Evolutionary conservation across 2,113 vertebrate genomes (phyloP).

Genomic region (Peromyscus leucopus): DNA sequence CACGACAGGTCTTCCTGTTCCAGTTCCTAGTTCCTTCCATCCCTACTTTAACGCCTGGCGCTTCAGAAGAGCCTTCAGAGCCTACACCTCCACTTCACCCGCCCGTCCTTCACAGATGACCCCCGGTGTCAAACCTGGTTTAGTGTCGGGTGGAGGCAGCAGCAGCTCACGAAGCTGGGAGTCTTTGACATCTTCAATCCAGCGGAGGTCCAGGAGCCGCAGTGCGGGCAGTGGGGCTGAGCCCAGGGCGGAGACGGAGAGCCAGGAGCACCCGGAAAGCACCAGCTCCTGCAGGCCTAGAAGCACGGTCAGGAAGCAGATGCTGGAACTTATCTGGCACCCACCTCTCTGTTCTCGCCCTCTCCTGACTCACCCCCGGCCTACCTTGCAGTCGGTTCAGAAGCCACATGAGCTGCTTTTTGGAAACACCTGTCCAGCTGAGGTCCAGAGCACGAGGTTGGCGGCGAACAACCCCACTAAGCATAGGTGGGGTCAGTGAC

Average conservation of each 20-base stretch:
- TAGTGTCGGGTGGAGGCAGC: slow-evolving; percentile 90
- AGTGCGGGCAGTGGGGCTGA: slow-evolving; percentile 93
- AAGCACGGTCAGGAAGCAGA: background rate
- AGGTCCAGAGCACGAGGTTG: slow-evolving; percentile 93
- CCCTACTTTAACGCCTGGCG: background rate
- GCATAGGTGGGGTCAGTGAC: slow-evolving; percentile 95
- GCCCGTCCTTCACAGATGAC: background rate
- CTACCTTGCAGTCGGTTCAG: slow-evolving; percentile 94
- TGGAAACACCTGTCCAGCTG: slow-evolving; percentile 95
- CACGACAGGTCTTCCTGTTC: background rate
- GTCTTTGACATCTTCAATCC: slow-evolving; percentile 94
- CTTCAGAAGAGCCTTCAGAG: background rate
- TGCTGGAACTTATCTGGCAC: background rate
- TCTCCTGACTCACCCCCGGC: background rate
- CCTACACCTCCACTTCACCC: background rate
- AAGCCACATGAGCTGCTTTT: slow-evolving; percentile 97
- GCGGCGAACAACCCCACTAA: slow-evolving; percentile 94
- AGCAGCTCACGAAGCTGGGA: slow-evolving; percentile 94
- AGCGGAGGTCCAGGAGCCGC: slow-evolving; percentile 93
- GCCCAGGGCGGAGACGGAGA: slow-evolving; percentile 93
- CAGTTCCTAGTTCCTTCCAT: background rate
- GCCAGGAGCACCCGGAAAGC: slow-evolving; percentile 92
- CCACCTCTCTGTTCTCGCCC: too few species aligned
- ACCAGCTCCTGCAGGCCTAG: slow-evolving; percentile 93
- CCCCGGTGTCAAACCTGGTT: slow-evolving; percentile 87